Conservation (phyloP, 2,888 invertebrate genomes). For the Mesorhabditis sp. region DNA sequence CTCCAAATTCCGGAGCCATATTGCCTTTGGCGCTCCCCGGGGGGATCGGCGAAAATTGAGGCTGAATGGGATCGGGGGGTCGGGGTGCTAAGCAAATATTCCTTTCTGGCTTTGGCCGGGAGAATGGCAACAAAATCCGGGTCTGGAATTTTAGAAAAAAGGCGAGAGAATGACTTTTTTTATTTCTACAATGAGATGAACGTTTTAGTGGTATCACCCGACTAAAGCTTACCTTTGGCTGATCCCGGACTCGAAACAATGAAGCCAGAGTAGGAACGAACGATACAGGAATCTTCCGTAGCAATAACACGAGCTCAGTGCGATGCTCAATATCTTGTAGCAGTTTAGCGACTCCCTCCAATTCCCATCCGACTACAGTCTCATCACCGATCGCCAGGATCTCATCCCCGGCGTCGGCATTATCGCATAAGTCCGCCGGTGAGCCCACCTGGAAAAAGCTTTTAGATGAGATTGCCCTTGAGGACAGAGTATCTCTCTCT, state of each 20-base stretch:
- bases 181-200: too few relatives aligned
- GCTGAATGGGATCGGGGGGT: conserved; percentile 24
- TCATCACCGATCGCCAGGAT: conserved; percentile 79
- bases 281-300: conserved; percentile 73
- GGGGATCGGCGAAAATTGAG: conserved; percentile 20
- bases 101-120: too few relatives aligned
- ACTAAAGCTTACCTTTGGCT: not conserved
- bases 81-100: conserved; percentile 15
- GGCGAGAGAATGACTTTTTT: too few relatives aligned
- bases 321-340: conserved; percentile 20
- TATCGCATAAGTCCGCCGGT: conserved; percentile 84
- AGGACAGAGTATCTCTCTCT: too few relatives aligned
- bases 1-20: too few relatives aligned
- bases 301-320: conserved; percentile 73
- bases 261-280: not conserved
- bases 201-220: too few relatives aligned
- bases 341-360: conserved; percentile 33
- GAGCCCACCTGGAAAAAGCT: conserved; percentile 66
- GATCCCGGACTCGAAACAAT: not conserved
- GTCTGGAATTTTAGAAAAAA: too few relatives aligned
- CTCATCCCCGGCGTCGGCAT: conserved; percentile 91
- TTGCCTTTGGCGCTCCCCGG: conserved; percentile 6
- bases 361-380: conserved; percentile 58
- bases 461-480: not conserved
- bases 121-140: too few relatives aligned